Base-by-base conservation (phyloP, 2,888 invertebrate genomes). In the Bembecia ichneumoniformis region DNA sequence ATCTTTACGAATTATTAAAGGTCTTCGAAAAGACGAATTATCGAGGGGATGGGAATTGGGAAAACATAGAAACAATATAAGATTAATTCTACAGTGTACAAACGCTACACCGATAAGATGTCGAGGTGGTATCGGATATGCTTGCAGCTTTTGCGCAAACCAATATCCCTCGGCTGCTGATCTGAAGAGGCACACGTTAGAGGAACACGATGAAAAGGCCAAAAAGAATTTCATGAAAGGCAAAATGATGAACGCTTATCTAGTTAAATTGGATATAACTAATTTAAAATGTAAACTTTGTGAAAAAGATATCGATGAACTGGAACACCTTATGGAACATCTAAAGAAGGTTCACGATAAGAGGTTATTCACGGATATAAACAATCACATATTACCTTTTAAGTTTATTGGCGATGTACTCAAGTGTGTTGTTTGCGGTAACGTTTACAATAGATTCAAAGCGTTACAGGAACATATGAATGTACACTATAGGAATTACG, bases 181-280 rank as follows among this genome's bases (percentile, higher is more conserved):
- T 10, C 57, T 77, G 5, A 77, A 77, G 52, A 50, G 36, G 1
- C 77, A 77, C 47, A 69, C 71, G 0, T 44, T 63, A 3, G 55
- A 64, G 5, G 52, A 36, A 0, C 71, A 72, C 48, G 56, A 58
- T 5, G 54, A 57, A n/a, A 52, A 64, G 13, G 53, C 55, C 0
- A 58, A 66, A 50, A 59, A 59, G 0, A 63, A 55, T 35, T 70
- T 71, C 43, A 68, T 68, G 61, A 66, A 58, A 46, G 57, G 55
- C 3, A 63, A 64, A 3, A 63, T 60, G 13, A 65, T 74, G 59
- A 53, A 60, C 28, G 58, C 63, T 13, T 66, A 68, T 40, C 53
- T 56, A 0, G 62, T 75, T 0, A 74, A 75, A 55, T 51, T 82
- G 0, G 82, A 82, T 28, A 65, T 82, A 3, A 80, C 82, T 0